Evolutionary conservation across 2,888 invertebrate genomes (phyloP), one percentile per base, ranked within the genome.

Genomic region (Chrysolina americana): DNA sequence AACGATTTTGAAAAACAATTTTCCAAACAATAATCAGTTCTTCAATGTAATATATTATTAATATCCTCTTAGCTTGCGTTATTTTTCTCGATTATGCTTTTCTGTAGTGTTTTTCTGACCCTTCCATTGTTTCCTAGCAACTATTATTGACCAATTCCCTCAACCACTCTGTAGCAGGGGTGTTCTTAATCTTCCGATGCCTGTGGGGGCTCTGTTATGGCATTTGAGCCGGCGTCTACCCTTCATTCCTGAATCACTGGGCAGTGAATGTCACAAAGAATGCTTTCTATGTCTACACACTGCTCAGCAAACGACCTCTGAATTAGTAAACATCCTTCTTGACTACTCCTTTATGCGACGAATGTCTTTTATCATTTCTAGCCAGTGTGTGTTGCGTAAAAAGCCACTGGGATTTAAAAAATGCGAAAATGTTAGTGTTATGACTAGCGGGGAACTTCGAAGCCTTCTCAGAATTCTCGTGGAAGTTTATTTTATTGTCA

Each of bases 211-310:
- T 41, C 41, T 36, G 56, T 56, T 44, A 47, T 59, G n/a, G 59
- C 59, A 53, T 70, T 65, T 44, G 59, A 56, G 65, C 65, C 10
- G 47, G 36, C 64, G 64, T 59, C 41, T 64, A 21, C 53, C 63
- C 41, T 50, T 19, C 48, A 44, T 65, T 41, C 47, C 41, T 41
- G 50, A 65, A 19, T 71, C 65, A 69, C 68, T 53, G 63, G 73
- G 50, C 65, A 36, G 53, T 53, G 44, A 64, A 44, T 23, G 73
- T 69, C 69, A 56, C 41, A n/a, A 62, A 65, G 50, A 64, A 73
- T 65, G 68, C 69, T 65, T 65, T 69, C 69, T 48, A 64, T 65
- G 69, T 63, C 69, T 56, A n/a, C 69, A 69, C 68, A 73, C 69
- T 65, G 53, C 44, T 65, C 69, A 69, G 68, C 44, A 69, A 73